Evolutionary conservation across 2,888 invertebrate genomes (phyloP).

Genomic region (Alloplasta piceator): DNA sequence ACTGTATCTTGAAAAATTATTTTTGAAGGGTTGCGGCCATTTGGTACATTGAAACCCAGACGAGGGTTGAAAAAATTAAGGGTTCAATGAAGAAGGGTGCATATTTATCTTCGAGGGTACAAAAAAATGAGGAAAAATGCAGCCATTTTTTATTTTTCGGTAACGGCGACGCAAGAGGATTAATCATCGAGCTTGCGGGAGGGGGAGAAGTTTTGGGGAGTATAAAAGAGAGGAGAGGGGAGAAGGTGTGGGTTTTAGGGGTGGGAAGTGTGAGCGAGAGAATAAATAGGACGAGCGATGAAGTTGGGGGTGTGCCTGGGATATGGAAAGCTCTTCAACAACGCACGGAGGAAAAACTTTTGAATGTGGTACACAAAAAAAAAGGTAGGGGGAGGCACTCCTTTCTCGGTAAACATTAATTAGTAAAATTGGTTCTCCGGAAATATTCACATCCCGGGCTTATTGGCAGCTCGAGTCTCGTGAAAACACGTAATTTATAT

Average conservation of each 20-base stretch:
- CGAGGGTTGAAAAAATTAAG: slow-evolving; percentile 41
- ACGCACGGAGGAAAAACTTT: slow-evolving; percentile 51
- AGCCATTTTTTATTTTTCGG: slow-evolving; percentile 58
- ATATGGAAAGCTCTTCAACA: slow-evolving; percentile 48
- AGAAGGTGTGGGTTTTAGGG: not conserved
- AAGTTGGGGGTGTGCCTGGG: slow-evolving; percentile 12
- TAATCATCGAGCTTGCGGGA: slow-evolving; percentile 58
- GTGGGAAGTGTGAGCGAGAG: slow-evolving; percentile 39
- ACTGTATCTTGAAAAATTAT: slow-evolving; percentile 31
- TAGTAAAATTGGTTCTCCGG: slow-evolving; percentile 65
- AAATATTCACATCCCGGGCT: slow-evolving; percentile 56
- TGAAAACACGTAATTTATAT: slow-evolving; percentile 59
- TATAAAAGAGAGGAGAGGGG: slow-evolving; percentile 22
- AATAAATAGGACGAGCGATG: slow-evolving; percentile 50
- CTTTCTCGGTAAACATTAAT: slow-evolving; percentile 66
- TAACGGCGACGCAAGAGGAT: slow-evolving; percentile 61
- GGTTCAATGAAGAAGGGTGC: slow-evolving; percentile 41
- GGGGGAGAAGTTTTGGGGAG: slow-evolving; percentile 58
- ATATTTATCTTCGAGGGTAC: slow-evolving; percentile 42
- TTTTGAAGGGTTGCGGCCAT: slow-evolving; percentile 44
- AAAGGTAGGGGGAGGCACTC: slow-evolving; percentile 11
- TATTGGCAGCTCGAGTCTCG: slow-evolving; percentile 59
- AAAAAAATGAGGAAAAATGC: slow-evolving; percentile 52
- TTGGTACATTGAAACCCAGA: slow-evolving; percentile 15
- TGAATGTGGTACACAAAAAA: slow-evolving; percentile 44